Base-by-base conservation (phyloP, 2,888 invertebrate genomes). In the Euzetes globulus region DNA sequence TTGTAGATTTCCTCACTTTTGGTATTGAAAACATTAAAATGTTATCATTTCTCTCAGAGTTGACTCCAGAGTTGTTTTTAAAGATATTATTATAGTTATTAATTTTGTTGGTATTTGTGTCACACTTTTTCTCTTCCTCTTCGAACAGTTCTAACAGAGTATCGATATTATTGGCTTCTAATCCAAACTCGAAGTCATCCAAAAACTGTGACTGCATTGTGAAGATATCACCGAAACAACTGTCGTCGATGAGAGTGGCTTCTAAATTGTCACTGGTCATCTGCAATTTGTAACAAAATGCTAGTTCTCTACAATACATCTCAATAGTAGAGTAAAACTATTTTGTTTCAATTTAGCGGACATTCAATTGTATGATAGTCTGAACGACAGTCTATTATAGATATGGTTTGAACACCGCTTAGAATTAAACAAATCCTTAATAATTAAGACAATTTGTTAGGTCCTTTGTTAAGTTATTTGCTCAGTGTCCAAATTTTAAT, bases 141-240 rank as follows among this genome's bases (percentile, higher is more conserved):
- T 68, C 68, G 11, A 68, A 68, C 2, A 68, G 41, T 11, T 68
- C 68, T 41, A 68, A 41, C 13, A 68, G 37, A 45, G 37, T 68
- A 37, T 68, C 68, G 68, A 68, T 68, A 45, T 68, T 37, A 60
- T 37, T 68, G 41, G 68, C 68, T 13, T 68, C 68, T 68, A 68
- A 68, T n/a, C 68, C 68, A 22, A 68, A 68, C 45, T 68, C 68
- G 11, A 68, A 68, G 45, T 68, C 68, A 68, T 68, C 45, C 68
- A 68, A 68, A 68, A 45, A 41, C 22, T 68, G 68, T 45, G 68
- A 68, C 33, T 68, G 68, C 37, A 68, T 37, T 41, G 68, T 68
- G 41, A 68, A 68, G 37, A 68, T 37, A 22, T 68, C 68, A 22
- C 22, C 68, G 41, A 68, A 68, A 3, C 33, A 29, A 19, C 19